Percentiles rank a stretch among this genome's conserved stretches.
These are phyloP conservation scores for Dicyrtomina minuta DNA, from an alignment of 2,888 invertebrate species.

Conservation along the genomic window DNA sequence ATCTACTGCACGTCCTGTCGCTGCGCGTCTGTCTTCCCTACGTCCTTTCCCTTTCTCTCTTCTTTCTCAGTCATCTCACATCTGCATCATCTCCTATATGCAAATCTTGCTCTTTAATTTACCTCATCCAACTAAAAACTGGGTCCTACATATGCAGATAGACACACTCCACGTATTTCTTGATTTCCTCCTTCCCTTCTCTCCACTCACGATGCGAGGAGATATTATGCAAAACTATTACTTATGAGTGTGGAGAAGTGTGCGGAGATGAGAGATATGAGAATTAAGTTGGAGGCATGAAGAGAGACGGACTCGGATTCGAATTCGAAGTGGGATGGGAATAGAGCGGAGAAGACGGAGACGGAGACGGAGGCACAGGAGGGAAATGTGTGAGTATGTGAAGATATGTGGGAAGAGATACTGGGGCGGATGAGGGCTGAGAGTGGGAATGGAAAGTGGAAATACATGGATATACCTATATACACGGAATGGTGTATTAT, in stretches of 20 bases:
- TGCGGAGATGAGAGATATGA: not conserved
- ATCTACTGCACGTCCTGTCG: no score
- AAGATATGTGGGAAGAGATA: not conserved
- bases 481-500: no score
- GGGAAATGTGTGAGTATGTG: constrained; percentile 6
- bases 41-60: not conserved
- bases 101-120: not conserved
- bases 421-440: not conserved
- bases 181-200: not conserved
- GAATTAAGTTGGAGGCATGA: not conserved
- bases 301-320: no score
- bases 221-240: no score
- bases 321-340: not conserved
- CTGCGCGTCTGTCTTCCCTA: no score
- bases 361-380: constrained; percentile 10
- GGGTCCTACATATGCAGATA: no score
- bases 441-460: not conserved
- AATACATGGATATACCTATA: no score
- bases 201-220: no score
- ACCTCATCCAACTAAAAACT: no score
- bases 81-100: constrained; percentile 2
- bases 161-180: not conserved
- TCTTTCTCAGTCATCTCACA: not conserved
- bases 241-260: not conserved
- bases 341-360: not conserved